phyloP scores from a whole-genome alignment of 2,113 vertebrate genomes.

The Lichenostomus cassidix region DNA sequence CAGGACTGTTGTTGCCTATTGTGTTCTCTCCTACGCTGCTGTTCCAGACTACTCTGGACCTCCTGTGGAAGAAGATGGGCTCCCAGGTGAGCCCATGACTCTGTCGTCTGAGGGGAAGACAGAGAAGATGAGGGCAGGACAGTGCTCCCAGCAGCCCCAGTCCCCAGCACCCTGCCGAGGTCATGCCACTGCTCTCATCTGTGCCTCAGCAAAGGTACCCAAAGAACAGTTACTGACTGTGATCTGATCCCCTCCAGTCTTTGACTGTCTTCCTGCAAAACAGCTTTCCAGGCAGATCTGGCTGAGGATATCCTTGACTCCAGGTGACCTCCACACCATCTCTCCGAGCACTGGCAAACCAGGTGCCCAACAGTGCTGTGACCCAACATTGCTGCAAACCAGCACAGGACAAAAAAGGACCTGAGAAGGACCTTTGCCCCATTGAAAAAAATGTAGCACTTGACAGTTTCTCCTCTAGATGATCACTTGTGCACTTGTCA shows the following conservation, averaged over 20 bases:
- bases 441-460: rapidly evolving
- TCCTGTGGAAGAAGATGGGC: rapidly evolving
- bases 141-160: background rate
- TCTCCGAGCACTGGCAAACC: background rate
- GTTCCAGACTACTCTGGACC: rapidly evolving
- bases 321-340: background rate
- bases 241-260: rapidly evolving
- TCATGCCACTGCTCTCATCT: rapidly evolving
- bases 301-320: background rate
- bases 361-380: background rate
- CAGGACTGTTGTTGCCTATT: rapidly evolving
- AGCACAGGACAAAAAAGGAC: background rate
- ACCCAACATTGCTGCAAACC: rapidly evolving
- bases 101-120: background rate
- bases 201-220: rapidly evolving
- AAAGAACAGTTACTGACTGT: rapidly evolving
- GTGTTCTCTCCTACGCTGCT: rapidly evolving
- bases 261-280: background rate
- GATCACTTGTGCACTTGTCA: background rate
- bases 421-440: background rate
- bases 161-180: rapidly evolving
- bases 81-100: rapidly evolving
- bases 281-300: background rate
- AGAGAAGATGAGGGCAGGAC: background rate
- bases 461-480: background rate